Percentiles rank a stretch among this genome's conserved stretches.
These are phyloP conservation scores for Seira ritae DNA, from an alignment of 2,888 invertebrate species.

Conservation along the genomic window DNA sequence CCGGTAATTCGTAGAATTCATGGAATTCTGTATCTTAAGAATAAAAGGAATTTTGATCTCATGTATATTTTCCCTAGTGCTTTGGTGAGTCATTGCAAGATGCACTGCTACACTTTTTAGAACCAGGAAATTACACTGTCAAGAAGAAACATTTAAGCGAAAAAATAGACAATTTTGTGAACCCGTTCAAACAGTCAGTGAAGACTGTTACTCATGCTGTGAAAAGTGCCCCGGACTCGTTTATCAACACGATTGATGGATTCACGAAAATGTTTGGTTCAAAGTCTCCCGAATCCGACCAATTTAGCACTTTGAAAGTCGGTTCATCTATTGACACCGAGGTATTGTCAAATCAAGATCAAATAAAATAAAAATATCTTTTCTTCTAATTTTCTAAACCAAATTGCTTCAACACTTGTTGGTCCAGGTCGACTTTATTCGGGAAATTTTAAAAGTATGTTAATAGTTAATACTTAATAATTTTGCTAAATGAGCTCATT, in stretches of 20 bases:
- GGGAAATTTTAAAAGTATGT: slow-evolving; percentile 82
- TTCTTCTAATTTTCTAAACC: too few relatives aligned
- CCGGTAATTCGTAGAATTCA: slow-evolving; percentile 74
- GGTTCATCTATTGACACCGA: slow-evolving; percentile 79
- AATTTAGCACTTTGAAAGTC: slow-evolving; percentile 77
- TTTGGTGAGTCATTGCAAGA: slow-evolving; percentile 73
- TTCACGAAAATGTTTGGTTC: slow-evolving; percentile 86
- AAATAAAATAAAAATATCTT: too few relatives aligned
- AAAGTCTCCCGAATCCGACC: slow-evolving; percentile 76
- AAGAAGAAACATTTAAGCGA: slow-evolving; percentile 73
- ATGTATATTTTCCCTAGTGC: slow-evolving; percentile 59
- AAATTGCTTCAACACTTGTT: too few relatives aligned
- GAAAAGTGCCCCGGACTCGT: slow-evolving; percentile 91
- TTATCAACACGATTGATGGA: slow-evolving; percentile 89
- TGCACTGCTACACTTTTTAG: slow-evolving; percentile 71
- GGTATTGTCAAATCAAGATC: too few relatives aligned
- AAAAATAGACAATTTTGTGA: slow-evolving; percentile 82
- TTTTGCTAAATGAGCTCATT: neutral
- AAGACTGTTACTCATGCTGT: slow-evolving; percentile 85
- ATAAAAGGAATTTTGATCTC: neutral
- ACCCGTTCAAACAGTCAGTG: slow-evolving; percentile 89
- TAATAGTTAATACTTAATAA: slow-evolving; percentile 76
- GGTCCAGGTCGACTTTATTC: slow-evolving; percentile 84
- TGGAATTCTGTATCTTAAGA: neutral
- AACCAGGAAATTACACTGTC: slow-evolving; percentile 71